Evolutionary conservation across 2,113 vertebrate species (phyloP).

Genomic region (Dipodomys ordii): DNA sequence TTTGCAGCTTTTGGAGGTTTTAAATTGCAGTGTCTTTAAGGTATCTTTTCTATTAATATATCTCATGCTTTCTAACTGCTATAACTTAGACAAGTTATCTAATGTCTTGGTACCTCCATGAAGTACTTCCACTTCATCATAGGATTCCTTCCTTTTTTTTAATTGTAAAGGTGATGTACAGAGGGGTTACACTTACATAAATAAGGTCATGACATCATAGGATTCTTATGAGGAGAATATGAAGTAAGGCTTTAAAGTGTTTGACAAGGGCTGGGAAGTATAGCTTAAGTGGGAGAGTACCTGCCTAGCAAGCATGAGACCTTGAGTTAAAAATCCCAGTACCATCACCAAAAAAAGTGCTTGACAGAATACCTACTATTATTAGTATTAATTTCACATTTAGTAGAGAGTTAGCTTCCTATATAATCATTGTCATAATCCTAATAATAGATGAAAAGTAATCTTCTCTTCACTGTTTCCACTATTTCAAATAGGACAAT

Average conservation of each 20-base stretch:
- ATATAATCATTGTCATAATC: not conserved
- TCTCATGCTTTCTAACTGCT: not conserved
- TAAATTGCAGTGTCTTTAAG: not conserved
- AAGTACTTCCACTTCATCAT: not conserved
- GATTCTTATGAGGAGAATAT: not conserved
- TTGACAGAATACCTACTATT: not conserved
- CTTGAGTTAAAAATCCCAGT: too few species aligned
- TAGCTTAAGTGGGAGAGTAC: too few species aligned
- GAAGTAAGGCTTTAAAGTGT: constrained; percentile 13
- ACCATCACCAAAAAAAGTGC: too few species aligned
- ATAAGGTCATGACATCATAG: not conserved
- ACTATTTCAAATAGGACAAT: constrained; percentile 16
- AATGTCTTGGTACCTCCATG: not conserved
- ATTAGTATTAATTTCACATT: not conserved
- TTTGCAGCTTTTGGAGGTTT: not conserved
- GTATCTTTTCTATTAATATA: not conserved
- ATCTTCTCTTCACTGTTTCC: not conserved
- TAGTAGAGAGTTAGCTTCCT: constrained; percentile 24
- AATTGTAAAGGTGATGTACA: too few species aligned
- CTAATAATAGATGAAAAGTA: not conserved
- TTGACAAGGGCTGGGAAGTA: too few species aligned
- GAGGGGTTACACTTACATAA: too few species aligned
- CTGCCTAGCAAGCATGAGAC: too few species aligned
- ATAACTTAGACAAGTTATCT: not conserved
- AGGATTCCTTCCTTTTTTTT: not conserved